Percentiles rank a stretch among this genome's conserved stretches.
phyloP scores from a whole-genome alignment of 2,797 vertebrate genomes.

The Iguana delicatissima region DNA sequence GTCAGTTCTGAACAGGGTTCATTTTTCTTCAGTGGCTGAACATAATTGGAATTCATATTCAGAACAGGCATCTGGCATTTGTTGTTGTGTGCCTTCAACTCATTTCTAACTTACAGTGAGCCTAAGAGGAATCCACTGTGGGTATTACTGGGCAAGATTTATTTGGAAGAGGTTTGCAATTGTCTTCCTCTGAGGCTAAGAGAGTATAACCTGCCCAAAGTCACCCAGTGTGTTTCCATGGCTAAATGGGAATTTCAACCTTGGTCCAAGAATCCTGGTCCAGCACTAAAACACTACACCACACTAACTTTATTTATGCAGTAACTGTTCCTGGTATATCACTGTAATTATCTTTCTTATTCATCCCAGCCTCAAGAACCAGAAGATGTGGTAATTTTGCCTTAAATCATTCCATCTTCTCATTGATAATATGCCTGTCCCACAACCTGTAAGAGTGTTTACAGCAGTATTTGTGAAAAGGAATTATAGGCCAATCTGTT shows the following conservation, averaged over 20 bases:
- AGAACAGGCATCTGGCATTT: background rate
- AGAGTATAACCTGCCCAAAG: too few relatives aligned
- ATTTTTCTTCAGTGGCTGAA: constrained; percentile 9
- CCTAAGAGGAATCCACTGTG: too few relatives aligned
- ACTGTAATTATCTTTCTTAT: constrained; percentile 23
- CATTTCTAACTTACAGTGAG: too few relatives aligned
- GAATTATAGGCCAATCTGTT: constrained; percentile 57
- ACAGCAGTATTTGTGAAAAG: constrained; percentile 48
- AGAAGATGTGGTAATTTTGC: constrained; percentile 25
- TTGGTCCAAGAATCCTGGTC: too few relatives aligned
- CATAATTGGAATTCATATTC: constrained; percentile 13
- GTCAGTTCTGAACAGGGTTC: background rate
- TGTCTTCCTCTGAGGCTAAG: too few relatives aligned
- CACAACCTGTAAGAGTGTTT: constrained; percentile 38
- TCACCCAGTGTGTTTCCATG: too few relatives aligned
- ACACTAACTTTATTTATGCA: too few relatives aligned
- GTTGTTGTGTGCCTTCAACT: too few relatives aligned
- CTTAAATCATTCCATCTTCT: constrained; percentile 30
- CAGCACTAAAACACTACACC: too few relatives aligned
- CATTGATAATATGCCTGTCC: constrained; percentile 33
- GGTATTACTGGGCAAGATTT: too few relatives aligned
- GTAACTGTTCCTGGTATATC: background rate
- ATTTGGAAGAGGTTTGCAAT: too few relatives aligned
- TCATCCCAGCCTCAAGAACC: constrained; percentile 26
- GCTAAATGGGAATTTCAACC: too few relatives aligned